Percentiles rank a stretch among this genome's conserved stretches.
These are phyloP conservation scores for Acanthurus tractus DNA, from an alignment of 2,797 vertebrate genomes.

Conservation along the genomic window DNA sequence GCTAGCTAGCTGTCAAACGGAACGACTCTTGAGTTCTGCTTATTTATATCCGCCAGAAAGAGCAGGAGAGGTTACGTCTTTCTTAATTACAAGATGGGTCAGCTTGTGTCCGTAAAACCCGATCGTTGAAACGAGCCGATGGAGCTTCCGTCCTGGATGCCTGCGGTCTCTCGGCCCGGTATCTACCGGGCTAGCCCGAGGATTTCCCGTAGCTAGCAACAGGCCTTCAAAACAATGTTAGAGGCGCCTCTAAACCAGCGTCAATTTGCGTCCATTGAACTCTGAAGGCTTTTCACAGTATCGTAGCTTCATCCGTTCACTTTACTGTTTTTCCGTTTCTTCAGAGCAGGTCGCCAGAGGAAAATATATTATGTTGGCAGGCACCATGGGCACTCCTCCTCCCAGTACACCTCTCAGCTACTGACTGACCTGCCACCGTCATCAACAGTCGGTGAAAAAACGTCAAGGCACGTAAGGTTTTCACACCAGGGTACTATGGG, in stretches of 20 bases:
- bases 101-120: conserved; percentile 13
- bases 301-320: neutral
- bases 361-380: conserved; percentile 42
- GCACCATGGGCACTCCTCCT: conserved; percentile 51
- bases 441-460: conserved; percentile 59
- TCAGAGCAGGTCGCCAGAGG: neutral
- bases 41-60: conserved; percentile 19
- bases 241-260: conserved; percentile 4
- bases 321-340: conserved; percentile 23
- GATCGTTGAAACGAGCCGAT: neutral
- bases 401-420: conserved; percentile 44
- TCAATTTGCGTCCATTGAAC: neutral
- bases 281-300: neutral
- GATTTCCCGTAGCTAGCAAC: conserved; percentile 78
- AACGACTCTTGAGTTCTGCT: neutral
- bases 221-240: conserved; percentile 81
- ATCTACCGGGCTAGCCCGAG: conserved; percentile 76
- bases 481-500: conserved; percentile 66
- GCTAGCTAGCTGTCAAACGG: conserved; percentile 60
- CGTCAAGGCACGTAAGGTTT: conserved; percentile 68
- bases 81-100: neutral
- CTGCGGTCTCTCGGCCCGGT: conserved; percentile 63
- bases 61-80: conserved; percentile 10
- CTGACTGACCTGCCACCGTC: conserved; percentile 80
- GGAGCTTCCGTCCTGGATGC: conserved; percentile 18